These are phyloP conservation scores for Gadopsis marmoratus DNA, from an alignment of 2,797 vertebrate genomes.

Conservation along the genomic window DNA sequence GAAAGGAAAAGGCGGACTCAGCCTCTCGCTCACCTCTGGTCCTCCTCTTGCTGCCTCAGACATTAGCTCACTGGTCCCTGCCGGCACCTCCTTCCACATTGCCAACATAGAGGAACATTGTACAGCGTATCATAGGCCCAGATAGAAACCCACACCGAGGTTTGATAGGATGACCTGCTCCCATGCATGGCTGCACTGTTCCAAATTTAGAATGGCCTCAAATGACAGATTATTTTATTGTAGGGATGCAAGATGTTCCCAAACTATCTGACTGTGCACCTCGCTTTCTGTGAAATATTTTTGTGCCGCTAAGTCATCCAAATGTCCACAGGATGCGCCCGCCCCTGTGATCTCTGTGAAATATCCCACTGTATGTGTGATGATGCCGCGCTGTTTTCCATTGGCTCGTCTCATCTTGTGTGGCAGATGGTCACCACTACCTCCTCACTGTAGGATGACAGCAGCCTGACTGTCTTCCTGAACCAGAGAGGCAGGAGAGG, in stretches of 20 bases:
- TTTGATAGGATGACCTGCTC: constrained; percentile 24
- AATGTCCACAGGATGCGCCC: constrained; percentile 56
- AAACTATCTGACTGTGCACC: constrained; percentile 49
- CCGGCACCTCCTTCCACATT: constrained; percentile 51
- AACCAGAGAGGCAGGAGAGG: constrained; percentile 29
- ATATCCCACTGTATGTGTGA: constrained; percentile 47
- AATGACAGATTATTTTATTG: constrained; percentile 46
- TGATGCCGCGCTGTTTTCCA: constrained; percentile 41
- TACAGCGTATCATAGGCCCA: constrained; percentile 23
- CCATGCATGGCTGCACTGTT: constrained; percentile 31
- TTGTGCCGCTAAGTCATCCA: constrained; percentile 36
- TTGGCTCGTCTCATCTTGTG: constrained; percentile 39
- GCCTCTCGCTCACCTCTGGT: constrained; percentile 34
- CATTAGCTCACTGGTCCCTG: constrained; percentile 70
- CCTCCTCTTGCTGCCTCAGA: constrained; percentile 53
- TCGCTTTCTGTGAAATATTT: constrained; percentile 41
- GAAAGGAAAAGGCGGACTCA: constrained; percentile 56
- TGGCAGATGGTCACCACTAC: constrained; percentile 78
- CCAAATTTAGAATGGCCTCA: constrained; percentile 57
- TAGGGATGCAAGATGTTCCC: constrained; percentile 55
- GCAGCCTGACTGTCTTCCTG: constrained; percentile 37
- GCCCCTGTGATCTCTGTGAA: constrained; percentile 47
- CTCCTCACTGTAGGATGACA: constrained; percentile 54
- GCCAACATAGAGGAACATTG: constrained; percentile 57
- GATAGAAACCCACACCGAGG: constrained; percentile 36